Conservation (phyloP, 2,797 vertebrate species). For the Antrozous pallidus region DNA sequence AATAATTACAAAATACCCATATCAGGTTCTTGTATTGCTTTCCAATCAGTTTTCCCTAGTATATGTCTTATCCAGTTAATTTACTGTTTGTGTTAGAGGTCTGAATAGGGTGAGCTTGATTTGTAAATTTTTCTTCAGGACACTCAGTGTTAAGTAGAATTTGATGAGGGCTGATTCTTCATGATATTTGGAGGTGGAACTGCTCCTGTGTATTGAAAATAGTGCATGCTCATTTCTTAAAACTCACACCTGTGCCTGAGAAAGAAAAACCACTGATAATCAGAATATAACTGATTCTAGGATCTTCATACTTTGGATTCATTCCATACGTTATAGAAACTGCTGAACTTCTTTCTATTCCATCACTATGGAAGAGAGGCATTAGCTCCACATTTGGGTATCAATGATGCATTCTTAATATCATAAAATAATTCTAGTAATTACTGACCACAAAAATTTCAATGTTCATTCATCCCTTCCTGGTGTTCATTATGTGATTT, state of each 20-base stretch:
- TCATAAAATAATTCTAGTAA: not conserved
- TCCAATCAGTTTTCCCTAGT: not conserved
- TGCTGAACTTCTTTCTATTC: not conserved
- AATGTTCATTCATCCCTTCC: not conserved
- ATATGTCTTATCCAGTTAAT: not conserved
- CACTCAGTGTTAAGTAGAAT: not conserved
- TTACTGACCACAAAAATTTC: not conserved
- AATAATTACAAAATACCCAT: not conserved
- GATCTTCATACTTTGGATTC: not conserved
- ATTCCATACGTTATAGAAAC: not conserved
- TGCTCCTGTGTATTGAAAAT: not conserved
- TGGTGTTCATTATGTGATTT: not conserved
- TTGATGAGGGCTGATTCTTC: not conserved
- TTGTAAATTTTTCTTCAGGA: not conserved
- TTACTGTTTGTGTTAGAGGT: not conserved
- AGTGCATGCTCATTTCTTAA: not conserved
- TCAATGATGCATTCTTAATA: not conserved
- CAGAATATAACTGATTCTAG: not conserved
- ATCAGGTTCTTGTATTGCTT: not conserved
- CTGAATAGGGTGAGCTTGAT: not conserved
- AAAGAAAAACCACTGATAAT: not conserved
- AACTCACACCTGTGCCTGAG: not conserved
- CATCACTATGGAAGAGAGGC: not conserved
- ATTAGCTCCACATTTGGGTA: not conserved
- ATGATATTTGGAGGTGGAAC: not conserved